Evolutionary conservation across 1,140 invertebrate genomes (phyloP).

Genomic region (Drosophila murphyi): DNA sequence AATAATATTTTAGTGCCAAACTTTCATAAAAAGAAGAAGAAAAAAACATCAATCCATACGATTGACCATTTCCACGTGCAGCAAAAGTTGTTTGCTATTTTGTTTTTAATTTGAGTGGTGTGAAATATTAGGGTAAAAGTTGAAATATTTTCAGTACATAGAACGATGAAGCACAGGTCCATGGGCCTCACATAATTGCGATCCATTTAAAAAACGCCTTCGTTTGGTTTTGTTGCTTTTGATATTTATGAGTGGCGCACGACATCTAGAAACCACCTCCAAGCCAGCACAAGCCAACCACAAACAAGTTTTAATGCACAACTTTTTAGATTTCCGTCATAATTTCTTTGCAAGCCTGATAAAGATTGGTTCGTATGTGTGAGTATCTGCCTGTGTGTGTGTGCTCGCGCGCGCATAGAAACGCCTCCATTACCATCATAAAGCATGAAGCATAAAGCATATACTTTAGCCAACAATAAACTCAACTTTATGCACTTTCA

Average conservation of each 20-base stretch:
- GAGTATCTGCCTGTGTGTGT: constrained; percentile 12
- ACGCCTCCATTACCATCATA: constrained; percentile 64
- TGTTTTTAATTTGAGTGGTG: background rate
- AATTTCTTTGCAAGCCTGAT: constrained; percentile 74
- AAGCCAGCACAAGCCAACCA: constrained; percentile 47
- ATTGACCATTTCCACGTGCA: constrained; percentile 6
- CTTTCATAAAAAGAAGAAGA: background rate
- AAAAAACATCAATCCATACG: background rate
- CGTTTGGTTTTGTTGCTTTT: constrained; percentile 57
- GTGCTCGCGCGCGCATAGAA: constrained; percentile 18
- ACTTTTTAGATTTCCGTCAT: constrained; percentile 83
- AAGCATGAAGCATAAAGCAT: constrained; percentile 75
- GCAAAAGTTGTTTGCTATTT: constrained; percentile 1
- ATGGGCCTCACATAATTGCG: constrained; percentile 55
- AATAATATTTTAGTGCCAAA: constrained; percentile 1
- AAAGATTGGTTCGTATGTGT: constrained; percentile 63
- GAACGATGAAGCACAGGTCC: background rate
- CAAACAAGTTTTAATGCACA: constrained; percentile 81
- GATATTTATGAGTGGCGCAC: constrained; percentile 63
- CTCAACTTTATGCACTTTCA: constrained; percentile 82
- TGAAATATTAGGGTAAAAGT: background rate
- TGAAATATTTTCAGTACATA: constrained; percentile 11
- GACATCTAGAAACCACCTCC: constrained; percentile 36
- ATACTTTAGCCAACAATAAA: constrained; percentile 82
- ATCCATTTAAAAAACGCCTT: constrained; percentile 62